A percentile compares a stretch with the other conserved stretches of the same genome.
Evolutionary conservation across 2,797 vertebrate genomes (phyloP).

Genomic region (Lemur catta): DNA sequence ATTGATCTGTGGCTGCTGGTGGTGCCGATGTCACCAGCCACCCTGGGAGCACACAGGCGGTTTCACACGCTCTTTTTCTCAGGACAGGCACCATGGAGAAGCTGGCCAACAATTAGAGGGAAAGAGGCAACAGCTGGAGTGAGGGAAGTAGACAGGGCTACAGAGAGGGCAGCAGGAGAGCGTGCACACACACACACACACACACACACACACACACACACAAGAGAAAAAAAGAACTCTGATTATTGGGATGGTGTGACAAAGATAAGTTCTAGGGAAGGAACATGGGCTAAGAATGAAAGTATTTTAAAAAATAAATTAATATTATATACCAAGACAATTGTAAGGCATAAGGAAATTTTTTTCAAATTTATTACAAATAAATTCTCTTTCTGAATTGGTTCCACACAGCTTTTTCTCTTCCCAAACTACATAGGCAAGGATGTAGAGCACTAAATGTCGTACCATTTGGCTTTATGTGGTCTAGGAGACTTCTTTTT

Average conservation of each 20-base stretch:
- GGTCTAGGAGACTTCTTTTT: not conserved
- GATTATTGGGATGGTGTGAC: not conserved
- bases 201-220: not conserved
- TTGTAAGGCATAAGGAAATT: not conserved
- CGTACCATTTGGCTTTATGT: not conserved
- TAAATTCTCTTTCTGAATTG: slow-evolving; percentile 1
- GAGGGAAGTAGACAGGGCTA: not conserved
- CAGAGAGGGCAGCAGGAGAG: not conserved
- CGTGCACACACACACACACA: not conserved
- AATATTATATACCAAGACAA: not conserved
- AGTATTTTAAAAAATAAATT: not conserved
- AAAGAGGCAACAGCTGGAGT: not conserved
- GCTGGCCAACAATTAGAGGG: not conserved
- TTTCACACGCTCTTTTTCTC: not conserved
- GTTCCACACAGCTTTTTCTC: not conserved
- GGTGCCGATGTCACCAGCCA: not conserved
- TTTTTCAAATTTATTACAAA: not conserved
- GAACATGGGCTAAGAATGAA: not conserved
- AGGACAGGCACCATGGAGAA: not conserved
- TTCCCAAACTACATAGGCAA: not conserved
- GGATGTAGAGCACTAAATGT: not conserved
- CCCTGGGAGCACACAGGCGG: not conserved
- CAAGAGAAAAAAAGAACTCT: fast-evolving
- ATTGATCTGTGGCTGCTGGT: not conserved
- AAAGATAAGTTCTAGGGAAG: not conserved